A percentile compares a stretch with the other conserved stretches of the same genome.
Evolutionary conservation across 2,113 vertebrate genomes (phyloP).

Genomic region (Tonatia bakeri): DNA sequence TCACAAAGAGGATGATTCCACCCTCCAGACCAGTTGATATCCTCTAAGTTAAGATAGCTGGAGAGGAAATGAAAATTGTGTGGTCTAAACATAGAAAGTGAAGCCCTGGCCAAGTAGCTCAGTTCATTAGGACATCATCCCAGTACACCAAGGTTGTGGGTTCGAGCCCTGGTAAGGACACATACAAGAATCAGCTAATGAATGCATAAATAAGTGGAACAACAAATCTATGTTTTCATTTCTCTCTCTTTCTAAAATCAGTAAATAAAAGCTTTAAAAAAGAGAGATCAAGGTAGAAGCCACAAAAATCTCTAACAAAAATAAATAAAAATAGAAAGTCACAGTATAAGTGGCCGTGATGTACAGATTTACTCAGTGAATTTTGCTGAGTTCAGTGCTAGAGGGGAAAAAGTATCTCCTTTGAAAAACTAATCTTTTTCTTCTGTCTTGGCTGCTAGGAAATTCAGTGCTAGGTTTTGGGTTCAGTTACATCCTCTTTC

Average conservation of each 20-base stretch:
- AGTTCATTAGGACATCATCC: too few species aligned
- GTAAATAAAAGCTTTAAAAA: too few species aligned
- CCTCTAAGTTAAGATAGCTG: neutral
- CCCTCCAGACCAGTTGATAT: neutral
- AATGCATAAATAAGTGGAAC: too few species aligned
- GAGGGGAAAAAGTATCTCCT: neutral
- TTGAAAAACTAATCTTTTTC: neutral
- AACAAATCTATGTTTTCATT: too few species aligned
- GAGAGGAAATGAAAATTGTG: neutral
- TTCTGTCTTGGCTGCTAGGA: neutral
- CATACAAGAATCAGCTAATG: too few species aligned
- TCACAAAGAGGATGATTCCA: neutral
- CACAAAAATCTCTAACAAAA: too few species aligned
- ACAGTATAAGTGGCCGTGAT: neutral
- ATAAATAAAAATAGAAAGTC: neutral
- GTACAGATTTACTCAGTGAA: neutral
- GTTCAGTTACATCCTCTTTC: neutral
- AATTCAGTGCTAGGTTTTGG: neutral
- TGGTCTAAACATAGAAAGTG: neutral
- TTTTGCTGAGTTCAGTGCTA: neutral
- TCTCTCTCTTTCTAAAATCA: too few species aligned
- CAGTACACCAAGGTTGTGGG: too few species aligned
- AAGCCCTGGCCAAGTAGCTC: neutral
- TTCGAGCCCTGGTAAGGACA: too few species aligned
- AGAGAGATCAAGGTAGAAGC: too few species aligned